Conservation (phyloP, 2,888 invertebrate species). For the Zonitis immaculata region DNA sequence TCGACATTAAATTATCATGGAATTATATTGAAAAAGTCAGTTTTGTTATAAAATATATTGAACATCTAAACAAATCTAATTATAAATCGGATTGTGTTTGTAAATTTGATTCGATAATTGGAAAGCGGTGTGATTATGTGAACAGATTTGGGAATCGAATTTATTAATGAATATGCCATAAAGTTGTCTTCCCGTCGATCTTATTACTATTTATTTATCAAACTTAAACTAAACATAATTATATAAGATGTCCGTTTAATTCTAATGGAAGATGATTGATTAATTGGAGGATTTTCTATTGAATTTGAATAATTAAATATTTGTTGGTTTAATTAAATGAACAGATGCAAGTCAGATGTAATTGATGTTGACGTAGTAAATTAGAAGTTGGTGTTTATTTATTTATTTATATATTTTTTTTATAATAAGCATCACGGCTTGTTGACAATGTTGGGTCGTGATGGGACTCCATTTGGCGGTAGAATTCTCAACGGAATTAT, state of each 20-base stretch:
- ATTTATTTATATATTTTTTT: not conserved
- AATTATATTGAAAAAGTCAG: not conserved
- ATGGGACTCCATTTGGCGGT: slow-evolving; percentile 19
- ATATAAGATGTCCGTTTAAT: too few relatives aligned
- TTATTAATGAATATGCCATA: too few relatives aligned
- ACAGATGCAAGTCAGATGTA: too few relatives aligned
- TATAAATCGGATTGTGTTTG: not conserved
- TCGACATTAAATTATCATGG: not conserved
- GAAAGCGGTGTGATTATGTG: not conserved
- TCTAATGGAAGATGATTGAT: too few relatives aligned
- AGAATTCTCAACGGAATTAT: slow-evolving; percentile 21
- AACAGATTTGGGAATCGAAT: slow-evolving; percentile 3
- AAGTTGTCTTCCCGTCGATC: too few relatives aligned
- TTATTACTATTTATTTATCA: too few relatives aligned
- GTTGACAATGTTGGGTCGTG: slow-evolving; percentile 14
- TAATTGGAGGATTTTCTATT: too few relatives aligned
- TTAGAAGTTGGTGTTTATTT: too few relatives aligned
- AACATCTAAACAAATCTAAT: not conserved
- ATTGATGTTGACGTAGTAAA: too few relatives aligned
- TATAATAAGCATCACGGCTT: slow-evolving; percentile 18
- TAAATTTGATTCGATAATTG: slow-evolving; percentile 3
- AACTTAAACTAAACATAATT: too few relatives aligned
- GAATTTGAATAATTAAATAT: too few relatives aligned
- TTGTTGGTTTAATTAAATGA: too few relatives aligned
- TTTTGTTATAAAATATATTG: not conserved